Evolutionary conservation across 2,113 vertebrate genomes (phyloP).

Genomic region (Malurus melanocephalus): DNA sequence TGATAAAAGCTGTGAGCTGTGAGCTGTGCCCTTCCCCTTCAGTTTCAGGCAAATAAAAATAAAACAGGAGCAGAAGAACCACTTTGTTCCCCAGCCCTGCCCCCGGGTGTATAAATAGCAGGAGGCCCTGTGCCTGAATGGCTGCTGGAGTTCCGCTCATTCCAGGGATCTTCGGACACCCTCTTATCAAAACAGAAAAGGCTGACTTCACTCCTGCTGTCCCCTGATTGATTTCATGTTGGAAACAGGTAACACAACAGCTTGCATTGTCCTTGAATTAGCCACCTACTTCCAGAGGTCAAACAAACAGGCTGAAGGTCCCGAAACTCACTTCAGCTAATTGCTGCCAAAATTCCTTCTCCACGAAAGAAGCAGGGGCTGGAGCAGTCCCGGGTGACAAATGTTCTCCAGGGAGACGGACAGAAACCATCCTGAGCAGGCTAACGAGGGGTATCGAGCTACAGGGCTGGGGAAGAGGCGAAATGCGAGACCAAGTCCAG

Average conservation of each 20-base stretch:
- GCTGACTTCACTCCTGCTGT: conserved; percentile 58
- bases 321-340: conserved; percentile 26
- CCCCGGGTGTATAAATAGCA: conserved; percentile 63
- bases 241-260: conserved; percentile 61
- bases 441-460: conserved; percentile 53
- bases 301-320: conserved; percentile 63
- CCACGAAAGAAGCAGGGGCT: neutral
- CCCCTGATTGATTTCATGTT: conserved; percentile 60
- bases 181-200: conserved; percentile 73
- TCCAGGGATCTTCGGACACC: conserved; percentile 56
- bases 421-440: conserved; percentile 41
- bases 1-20: neutral
- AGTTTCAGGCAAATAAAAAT: conserved; percentile 25
- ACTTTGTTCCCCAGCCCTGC: conserved; percentile 37
- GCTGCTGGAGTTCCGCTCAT: conserved; percentile 61
- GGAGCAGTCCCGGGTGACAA: conserved; percentile 57
- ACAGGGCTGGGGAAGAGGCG: conserved; percentile 33
- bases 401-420: conserved; percentile 58
- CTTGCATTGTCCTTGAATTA: conserved; percentile 61
- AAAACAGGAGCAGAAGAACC: conserved; percentile 29
- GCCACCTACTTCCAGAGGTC: conserved; percentile 65
- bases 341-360: conserved; percentile 63
- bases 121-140: neutral
- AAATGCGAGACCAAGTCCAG: conserved; percentile 10
- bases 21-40: neutral